These are phyloP conservation scores for Dendropsophus ebraccatus DNA, from an alignment of 2,113 vertebrate genomes.

Conservation along the genomic window DNA sequence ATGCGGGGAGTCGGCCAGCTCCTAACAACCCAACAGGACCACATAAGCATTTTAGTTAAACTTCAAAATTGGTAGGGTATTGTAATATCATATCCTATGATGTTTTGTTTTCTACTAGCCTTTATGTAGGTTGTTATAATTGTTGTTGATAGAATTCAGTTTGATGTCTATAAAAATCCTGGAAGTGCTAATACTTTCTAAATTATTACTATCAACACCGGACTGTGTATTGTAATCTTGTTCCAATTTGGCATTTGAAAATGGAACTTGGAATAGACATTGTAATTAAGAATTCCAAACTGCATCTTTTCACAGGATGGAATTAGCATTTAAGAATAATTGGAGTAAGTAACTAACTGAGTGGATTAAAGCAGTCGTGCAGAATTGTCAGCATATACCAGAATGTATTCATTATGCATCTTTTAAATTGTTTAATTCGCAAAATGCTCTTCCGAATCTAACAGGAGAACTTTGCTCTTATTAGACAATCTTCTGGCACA, in stretches of 20 bases:
- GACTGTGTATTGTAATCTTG: not conserved
- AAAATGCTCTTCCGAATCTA: constrained; percentile 12
- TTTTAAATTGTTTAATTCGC: constrained; percentile 34
- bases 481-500: constrained; percentile 23
- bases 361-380: constrained; percentile 55
- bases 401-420: constrained; percentile 22
- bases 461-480: constrained; percentile 16
- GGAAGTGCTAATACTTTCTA: not conserved
- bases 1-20: too few relatives aligned
- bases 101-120: not conserved
- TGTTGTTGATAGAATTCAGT: not conserved
- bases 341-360: constrained; percentile 58
- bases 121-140: not conserved
- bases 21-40: too few relatives aligned
- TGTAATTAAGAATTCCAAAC: constrained; percentile 61
- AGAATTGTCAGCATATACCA: constrained; percentile 14
- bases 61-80: too few relatives aligned
- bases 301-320: constrained; percentile 62
- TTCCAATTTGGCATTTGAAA: constrained; percentile 62
- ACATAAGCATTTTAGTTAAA: too few relatives aligned
- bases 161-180: not conserved
- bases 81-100: not conserved
- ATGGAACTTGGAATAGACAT: constrained; percentile 65
- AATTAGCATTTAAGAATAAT: constrained; percentile 66
- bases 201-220: not conserved